These are phyloP conservation scores for Perca schrenkii DNA, from an alignment of 2,113 vertebrate species.

Conservation along the genomic window DNA sequence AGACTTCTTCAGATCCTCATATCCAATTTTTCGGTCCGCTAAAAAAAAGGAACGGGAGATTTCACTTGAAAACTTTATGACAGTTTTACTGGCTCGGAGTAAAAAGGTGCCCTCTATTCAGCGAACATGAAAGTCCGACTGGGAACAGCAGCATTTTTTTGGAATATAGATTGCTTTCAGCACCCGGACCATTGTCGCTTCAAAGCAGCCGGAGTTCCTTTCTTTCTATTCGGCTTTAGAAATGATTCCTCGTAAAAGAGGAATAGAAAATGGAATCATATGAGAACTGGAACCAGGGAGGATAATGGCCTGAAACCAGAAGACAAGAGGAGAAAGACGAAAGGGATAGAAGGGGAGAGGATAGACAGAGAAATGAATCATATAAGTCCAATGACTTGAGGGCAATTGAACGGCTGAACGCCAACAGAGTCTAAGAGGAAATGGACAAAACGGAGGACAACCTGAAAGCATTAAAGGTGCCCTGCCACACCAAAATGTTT, in stretches of 20 bases:
- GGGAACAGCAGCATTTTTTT: slow-evolving; percentile 75
- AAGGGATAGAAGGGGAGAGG: not conserved
- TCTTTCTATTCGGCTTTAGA: slow-evolving; percentile 53
- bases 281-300: slow-evolving; percentile 37
- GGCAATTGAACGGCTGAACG: slow-evolving; percentile 35
- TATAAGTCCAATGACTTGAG: slow-evolving; percentile 23
- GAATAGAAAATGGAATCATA: slow-evolving; percentile 58
- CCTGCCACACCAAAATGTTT: too few species aligned
- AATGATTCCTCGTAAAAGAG: slow-evolving; percentile 62
- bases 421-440: slow-evolving; percentile 8
- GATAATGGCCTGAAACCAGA: slow-evolving; percentile 48
- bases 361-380: slow-evolving; percentile 32
- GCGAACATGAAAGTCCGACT: slow-evolving; percentile 71
- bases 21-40: slow-evolving; percentile 49
- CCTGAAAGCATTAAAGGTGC: slow-evolving; percentile 5
- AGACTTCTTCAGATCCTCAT: slow-evolving; percentile 43
- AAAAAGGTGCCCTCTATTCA: slow-evolving; percentile 73
- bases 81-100: slow-evolving; percentile 66
- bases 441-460: slow-evolving; percentile 22
- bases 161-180: slow-evolving; percentile 70
- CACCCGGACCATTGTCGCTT: slow-evolving; percentile 69
- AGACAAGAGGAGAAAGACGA: slow-evolving; percentile 37
- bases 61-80: slow-evolving; percentile 65
- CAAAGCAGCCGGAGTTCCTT: slow-evolving; percentile 64
- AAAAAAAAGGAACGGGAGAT: slow-evolving; percentile 56